Percentiles rank a stretch among this genome's conserved stretches.
These are phyloP conservation scores for Montipora sp. DNA, from an alignment of 64 coral and sea anemone genomes.

Conservation along the genomic window DNA sequence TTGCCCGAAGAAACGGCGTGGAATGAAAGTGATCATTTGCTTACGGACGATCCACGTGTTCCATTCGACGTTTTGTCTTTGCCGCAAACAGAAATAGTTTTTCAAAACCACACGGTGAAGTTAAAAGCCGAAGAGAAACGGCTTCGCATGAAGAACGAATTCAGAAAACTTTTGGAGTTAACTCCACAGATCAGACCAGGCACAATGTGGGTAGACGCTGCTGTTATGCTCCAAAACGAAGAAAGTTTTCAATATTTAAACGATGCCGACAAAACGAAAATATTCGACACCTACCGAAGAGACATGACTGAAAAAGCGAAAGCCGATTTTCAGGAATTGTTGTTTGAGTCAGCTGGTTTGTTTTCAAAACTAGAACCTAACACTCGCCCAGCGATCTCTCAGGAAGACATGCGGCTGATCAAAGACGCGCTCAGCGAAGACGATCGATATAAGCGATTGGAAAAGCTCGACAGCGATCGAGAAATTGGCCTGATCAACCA, in stretches of 20 bases:
- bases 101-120: conserved; percentile 81
- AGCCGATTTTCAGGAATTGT: conserved; percentile 95
- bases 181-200: conserved; percentile 94
- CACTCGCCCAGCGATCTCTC: conserved; percentile 71
- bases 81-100: conserved; percentile 68
- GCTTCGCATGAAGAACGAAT: conserved; percentile 90
- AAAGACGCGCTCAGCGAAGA: conserved; percentile 78
- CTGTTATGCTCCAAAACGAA: conserved; percentile 86
- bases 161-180: conserved; percentile 90
- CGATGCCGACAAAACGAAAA: conserved; percentile 73
- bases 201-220: conserved; percentile 81
- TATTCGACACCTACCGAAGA: conserved; percentile 89
- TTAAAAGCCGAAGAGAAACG: conserved; percentile 91
- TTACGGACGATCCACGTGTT: conserved; percentile 84
- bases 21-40: conserved; percentile 95
- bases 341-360: conserved; percentile 94
- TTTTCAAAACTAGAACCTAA: conserved; percentile 92
- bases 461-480: conserved; percentile 84
- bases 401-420: conserved; percentile 82
- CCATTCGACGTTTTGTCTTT: conserved; percentile 82
- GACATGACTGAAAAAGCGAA: conserved; percentile 92
- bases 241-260: conserved; percentile 97
- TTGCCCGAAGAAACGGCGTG: conserved; percentile 73
- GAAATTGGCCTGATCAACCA: conserved; percentile 94
- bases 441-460: conserved; percentile 87